Conservation (phyloP, 2,113 vertebrate species). For the Cinclus mexicanus region DNA sequence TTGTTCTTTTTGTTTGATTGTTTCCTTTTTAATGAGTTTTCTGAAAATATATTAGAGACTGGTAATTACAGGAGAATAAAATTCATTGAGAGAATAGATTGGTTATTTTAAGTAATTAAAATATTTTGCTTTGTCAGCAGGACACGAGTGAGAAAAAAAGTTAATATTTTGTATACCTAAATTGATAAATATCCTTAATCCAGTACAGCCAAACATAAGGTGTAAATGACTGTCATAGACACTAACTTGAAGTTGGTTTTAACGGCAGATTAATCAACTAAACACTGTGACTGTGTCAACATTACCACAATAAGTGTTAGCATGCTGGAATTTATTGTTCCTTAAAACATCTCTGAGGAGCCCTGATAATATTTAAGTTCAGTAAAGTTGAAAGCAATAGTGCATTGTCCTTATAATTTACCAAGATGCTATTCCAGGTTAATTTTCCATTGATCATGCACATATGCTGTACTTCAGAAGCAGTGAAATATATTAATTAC, state of each 20-base stretch:
- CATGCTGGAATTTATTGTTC: not conserved
- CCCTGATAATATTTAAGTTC: not conserved
- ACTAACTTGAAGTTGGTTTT: not conserved
- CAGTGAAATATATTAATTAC: not conserved
- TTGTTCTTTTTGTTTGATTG: not conserved
- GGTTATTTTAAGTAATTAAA: not conserved
- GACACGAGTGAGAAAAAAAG: not conserved
- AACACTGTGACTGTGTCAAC: not conserved
- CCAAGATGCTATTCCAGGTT: not conserved
- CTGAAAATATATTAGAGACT: not conserved
- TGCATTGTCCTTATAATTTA: slow-evolving; percentile 3
- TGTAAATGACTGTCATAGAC: not conserved
- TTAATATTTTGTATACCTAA: not conserved
- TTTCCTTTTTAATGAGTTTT: not conserved
- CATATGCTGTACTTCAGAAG: not conserved
- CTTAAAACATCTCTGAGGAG: not conserved
- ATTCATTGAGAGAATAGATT: not conserved
- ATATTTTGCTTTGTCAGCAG: not conserved
- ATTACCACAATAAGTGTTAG: not conserved
- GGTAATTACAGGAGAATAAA: not conserved
- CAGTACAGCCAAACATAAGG: not conserved
- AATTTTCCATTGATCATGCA: not conserved
- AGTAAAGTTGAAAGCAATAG: not conserved
- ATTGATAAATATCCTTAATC: not conserved
- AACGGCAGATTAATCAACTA: not conserved